A percentile compares a stretch with the other conserved stretches of the same genome.
Conservation (phyloP, 2,888 invertebrate species). For the Hermodice carunculata region DNA sequence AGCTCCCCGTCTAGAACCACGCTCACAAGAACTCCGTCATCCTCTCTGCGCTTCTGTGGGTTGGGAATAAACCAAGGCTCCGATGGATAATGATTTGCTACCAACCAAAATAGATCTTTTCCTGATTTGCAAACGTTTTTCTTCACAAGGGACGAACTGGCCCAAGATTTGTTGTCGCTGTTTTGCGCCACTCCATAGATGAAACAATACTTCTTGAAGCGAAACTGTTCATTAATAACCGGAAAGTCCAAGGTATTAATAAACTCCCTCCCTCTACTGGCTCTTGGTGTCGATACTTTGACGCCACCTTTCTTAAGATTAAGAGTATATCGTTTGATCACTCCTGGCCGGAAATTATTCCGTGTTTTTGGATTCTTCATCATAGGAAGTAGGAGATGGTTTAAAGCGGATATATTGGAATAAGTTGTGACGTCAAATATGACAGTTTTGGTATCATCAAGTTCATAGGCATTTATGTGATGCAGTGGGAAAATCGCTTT, state of each 20-base stretch:
- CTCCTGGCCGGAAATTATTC: slow-evolving; percentile 51
- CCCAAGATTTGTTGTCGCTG: slow-evolving; percentile 46
- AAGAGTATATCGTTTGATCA: slow-evolving; percentile 51
- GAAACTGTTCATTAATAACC: slow-evolving; percentile 57
- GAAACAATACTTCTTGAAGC: slow-evolving; percentile 54
- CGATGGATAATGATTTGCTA: slow-evolving; percentile 51
- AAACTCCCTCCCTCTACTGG: slow-evolving; percentile 32
- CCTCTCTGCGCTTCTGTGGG: slow-evolving; percentile 53
- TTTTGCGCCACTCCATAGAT: slow-evolving; percentile 59
- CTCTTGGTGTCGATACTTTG: slow-evolving; percentile 27
- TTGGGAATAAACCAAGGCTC: slow-evolving; percentile 60
- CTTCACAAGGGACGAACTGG: slow-evolving; percentile 55
- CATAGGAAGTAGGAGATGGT: slow-evolving; percentile 46
- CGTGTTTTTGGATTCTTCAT: slow-evolving; percentile 45
- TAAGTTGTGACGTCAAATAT: slow-evolving; percentile 56
- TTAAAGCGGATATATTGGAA: slow-evolving; percentile 52
- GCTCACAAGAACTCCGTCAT: slow-evolving; percentile 60
- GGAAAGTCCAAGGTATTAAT: slow-evolving; percentile 57
- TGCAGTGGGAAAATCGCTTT: slow-evolving; percentile 59
- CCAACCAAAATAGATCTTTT: slow-evolving; percentile 46
- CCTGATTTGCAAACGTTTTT: slow-evolving; percentile 52
- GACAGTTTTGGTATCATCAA: slow-evolving; percentile 35
- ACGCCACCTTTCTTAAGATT: slow-evolving; percentile 36
- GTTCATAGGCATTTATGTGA: slow-evolving; percentile 61
- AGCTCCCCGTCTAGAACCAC: slow-evolving; percentile 54